phyloP scores from a whole-genome alignment of 2,113 vertebrate species.

The Paratilapia polleni region DNA sequence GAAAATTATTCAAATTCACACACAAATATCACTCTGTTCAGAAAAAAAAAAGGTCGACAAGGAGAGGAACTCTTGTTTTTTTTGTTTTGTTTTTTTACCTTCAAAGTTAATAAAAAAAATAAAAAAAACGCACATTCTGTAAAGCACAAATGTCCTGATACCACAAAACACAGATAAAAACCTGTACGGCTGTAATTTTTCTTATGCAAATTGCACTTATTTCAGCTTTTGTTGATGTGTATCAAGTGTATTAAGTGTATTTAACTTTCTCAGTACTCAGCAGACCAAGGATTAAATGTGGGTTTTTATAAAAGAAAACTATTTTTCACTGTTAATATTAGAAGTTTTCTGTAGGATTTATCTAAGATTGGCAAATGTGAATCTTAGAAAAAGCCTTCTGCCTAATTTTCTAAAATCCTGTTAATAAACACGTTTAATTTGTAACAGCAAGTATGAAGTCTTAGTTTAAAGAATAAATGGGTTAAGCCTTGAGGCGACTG shows the following conservation, averaged over 20 bases:
- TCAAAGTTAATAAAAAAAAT: not conserved
- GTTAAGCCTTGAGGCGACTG: too few relatives aligned
- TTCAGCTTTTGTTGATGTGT: not conserved
- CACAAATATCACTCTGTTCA: not conserved
- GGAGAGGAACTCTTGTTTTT: not conserved
- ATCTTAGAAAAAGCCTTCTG: not conserved
- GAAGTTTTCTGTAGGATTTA: not conserved
- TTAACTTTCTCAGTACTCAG: not conserved
- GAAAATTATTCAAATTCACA: not conserved
- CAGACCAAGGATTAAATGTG: not conserved
- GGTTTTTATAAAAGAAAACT: not conserved
- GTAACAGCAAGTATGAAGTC: not conserved
- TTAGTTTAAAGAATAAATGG: not conserved
- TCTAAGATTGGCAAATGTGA: not conserved
- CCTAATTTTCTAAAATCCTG: not conserved
- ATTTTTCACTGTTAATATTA: not conserved
- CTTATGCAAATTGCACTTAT: fast-evolving
- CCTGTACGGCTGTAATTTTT: not conserved
- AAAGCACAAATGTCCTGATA: not conserved
- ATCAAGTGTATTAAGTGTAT: not conserved
- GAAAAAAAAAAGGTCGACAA: fast-evolving
- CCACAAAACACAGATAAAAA: not conserved
- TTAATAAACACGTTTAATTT: not conserved
- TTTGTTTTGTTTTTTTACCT: not conserved
- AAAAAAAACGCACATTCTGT: not conserved